phyloP scores from a whole-genome alignment of 2,888 invertebrate genomes.

The Dioctria linearis region DNA sequence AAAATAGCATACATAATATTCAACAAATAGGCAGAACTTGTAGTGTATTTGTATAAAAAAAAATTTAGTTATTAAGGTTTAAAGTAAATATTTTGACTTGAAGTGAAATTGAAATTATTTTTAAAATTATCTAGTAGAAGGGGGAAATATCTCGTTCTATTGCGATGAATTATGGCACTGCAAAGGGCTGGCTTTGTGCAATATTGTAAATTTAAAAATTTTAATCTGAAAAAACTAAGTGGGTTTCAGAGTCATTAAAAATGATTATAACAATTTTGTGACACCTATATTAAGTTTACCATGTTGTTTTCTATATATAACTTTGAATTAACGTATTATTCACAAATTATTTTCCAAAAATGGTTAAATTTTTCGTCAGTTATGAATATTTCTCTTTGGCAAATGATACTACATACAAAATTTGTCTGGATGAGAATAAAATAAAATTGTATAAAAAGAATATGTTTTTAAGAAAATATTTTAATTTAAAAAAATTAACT shows the following conservation, averaged over 20 bases:
- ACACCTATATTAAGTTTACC: too few species aligned
- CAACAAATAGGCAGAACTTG: background rate
- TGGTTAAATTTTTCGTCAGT: too few species aligned
- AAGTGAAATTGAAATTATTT: conserved; percentile 38
- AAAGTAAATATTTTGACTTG: background rate
- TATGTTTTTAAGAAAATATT: too few species aligned
- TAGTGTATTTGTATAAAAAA: conserved; percentile 10
- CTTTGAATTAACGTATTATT: too few species aligned
- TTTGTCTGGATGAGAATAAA: too few species aligned
- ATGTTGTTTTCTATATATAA: too few species aligned
- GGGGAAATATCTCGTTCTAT: conserved; percentile 14
- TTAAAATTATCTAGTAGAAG: background rate
- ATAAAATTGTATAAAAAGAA: too few species aligned
- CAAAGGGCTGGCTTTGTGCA: conserved; percentile 46
- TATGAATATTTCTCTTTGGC: too few species aligned
- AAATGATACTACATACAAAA: too few species aligned
- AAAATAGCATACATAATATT: conserved; percentile 8
- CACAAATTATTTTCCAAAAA: too few species aligned
- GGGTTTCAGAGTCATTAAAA: background rate
- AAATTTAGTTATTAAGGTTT: conserved; percentile 33
- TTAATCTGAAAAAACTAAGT: conserved; percentile 2
- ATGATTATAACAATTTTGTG: too few species aligned
- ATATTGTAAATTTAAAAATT: conserved; percentile 25
- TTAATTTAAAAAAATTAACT: too few species aligned
- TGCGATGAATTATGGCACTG: conserved; percentile 31